Evolutionary conservation across 2,888 invertebrate genomes (phyloP), one percentile per base, ranked within the genome.

Genomic region (Lasioglossum marginatum): DNA sequence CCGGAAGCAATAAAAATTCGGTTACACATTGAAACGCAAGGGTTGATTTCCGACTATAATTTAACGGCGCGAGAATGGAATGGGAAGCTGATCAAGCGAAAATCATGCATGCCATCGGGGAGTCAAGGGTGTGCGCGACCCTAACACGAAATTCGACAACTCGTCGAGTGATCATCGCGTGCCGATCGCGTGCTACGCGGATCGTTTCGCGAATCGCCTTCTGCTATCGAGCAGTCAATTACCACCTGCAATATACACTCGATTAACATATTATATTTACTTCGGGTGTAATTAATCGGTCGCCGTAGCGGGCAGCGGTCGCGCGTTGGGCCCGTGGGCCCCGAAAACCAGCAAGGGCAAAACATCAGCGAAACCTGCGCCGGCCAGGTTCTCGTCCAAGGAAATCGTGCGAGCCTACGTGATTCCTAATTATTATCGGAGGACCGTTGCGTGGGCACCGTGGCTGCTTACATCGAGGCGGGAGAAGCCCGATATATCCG

Each of bases 401-500:
- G 73, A 87, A 86, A 84, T 87, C 63, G 83, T 40, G 75, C 77
- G 48, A 40, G 48, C 31, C 85, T 66, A 84, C 82, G 72, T 66
- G 81, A 76, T 66, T 85, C 78, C 88, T 91, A 92, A 93, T 93
- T 93, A 93, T 93, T 92, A 92, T 92, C 92, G 89, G 87, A 83
- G 85, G 88, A 86, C 76, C 82, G 88, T 81, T 83, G 92, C 91
- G 89, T 89, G 88, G 89, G 91, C 85, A 87, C 83, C 79, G 34
- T 10, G 75, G 86, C 86, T 79, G 89, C 89, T 92, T 91, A 91
- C 68, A 87, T 84, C 88, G 83, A 23, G 34, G 75, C 77, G 81
- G 82, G 77, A 75, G 86, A 82, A 82, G 82, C 78, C 73, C 82
- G 82, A 90, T 88, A 83, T 80, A 83, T 75, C 82, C 74, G 74